Base-by-base conservation (phyloP, 2,888 invertebrate species). In the Oligia latruncula region DNA sequence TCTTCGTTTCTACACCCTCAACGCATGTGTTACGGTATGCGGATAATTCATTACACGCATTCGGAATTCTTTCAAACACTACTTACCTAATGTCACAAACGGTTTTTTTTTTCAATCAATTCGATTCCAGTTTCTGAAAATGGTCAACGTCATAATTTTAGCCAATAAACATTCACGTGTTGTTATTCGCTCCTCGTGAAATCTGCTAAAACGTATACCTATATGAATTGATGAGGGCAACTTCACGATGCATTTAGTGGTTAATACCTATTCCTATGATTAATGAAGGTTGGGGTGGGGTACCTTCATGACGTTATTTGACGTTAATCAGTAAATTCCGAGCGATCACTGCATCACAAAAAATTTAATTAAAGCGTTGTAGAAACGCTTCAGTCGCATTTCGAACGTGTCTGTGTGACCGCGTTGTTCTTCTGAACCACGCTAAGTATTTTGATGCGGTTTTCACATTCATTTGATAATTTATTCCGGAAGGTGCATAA, bases 1-100 rank as follows among this genome's bases (percentile, higher is more conserved):
- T 81, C 15, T 46, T 64, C n/a, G 55, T 5, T 81, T 72, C 11
- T 17, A 79, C 72, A 35, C 5, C 5, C 11, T 55, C 46, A 80
- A 40, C n/a, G n/a, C 15, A 29, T 64, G 40, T 23, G 35, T 46
- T 64, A 65, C 35, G 72, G 81, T 73, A 35, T 20, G 64, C 17
- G 17, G 58, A 17, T 72, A 80, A 80, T 80, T 78, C 11, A 43
- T 43, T 52, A 43, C 43, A 35, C 29, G 23, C 2, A 46, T 52
- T 64, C 8, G 15, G 55, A 46, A 20, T 81, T 72, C 0, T 65
- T 72, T n/a, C n/a, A 55, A 78, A n/a, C 23, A 52, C n/a, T 49
- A 49, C 13, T 11, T n/a, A 65, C 20, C 9, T n/a, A 13, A 35
- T 52, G 23, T 29, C 55, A 72, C 17, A 23, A 23, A 29, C 3